A percentile compares a stretch with the other conserved stretches of the same genome.
Conservation (phyloP, 2,888 invertebrate genomes). For the Dolichomitus sp. region DNA sequence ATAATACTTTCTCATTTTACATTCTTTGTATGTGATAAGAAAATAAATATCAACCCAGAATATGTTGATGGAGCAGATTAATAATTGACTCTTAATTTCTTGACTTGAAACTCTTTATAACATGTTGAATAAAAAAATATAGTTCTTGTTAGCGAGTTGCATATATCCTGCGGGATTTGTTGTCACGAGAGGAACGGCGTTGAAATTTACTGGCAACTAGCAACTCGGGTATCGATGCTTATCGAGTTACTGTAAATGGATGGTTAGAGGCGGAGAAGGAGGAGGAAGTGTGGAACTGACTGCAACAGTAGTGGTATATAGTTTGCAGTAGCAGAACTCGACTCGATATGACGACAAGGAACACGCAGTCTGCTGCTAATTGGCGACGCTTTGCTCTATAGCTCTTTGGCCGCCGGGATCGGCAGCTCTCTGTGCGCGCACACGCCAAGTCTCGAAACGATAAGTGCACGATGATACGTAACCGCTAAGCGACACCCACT, state of each 20-base stretch:
- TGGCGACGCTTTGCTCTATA: slow-evolving; percentile 64
- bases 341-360: slow-evolving; percentile 62
- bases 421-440: slow-evolving; percentile 60
- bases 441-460: slow-evolving; percentile 60
- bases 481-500: slow-evolving; percentile 69
- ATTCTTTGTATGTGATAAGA: too few relatives aligned
- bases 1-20: too few relatives aligned
- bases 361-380: slow-evolving; percentile 66
- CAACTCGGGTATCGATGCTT: slow-evolving; percentile 67
- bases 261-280: slow-evolving; percentile 39
- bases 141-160: slow-evolving; percentile 42
- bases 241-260: slow-evolving; percentile 72
- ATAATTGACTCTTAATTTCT: background rate
- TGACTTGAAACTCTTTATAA: background rate
- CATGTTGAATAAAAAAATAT: background rate
- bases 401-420: slow-evolving; percentile 66
- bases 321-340: slow-evolving; percentile 51
- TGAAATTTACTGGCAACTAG: slow-evolving; percentile 47
- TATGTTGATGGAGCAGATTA: background rate
- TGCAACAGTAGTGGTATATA: slow-evolving; percentile 12
- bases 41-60: too few relatives aligned
- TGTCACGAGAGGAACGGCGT: slow-evolving; percentile 16
- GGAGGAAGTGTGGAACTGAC: slow-evolving; percentile 48
- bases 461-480: slow-evolving; percentile 69
- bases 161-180: slow-evolving; percentile 27